A percentile compares a stretch with the other conserved stretches of the same genome.
These are phyloP conservation scores for Drosophila kohkoa DNA, from an alignment of 1,140 invertebrate genomes.

Conservation along the genomic window DNA sequence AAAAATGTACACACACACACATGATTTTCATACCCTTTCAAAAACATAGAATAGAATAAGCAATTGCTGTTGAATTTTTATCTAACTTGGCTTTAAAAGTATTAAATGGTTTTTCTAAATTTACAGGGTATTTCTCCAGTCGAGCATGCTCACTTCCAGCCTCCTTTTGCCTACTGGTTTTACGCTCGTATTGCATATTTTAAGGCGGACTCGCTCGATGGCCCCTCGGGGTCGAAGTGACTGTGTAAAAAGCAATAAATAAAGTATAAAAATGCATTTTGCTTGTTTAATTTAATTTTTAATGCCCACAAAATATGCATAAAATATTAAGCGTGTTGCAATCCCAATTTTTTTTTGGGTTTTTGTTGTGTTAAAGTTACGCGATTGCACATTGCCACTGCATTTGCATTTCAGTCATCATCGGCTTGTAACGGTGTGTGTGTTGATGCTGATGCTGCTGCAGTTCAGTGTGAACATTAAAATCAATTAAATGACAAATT, in stretches of 20 bases:
- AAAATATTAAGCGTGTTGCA: conserved; percentile 71
- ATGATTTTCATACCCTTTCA: conserved; percentile 7
- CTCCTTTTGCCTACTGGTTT: not conserved
- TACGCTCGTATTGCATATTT: conserved; percentile 62
- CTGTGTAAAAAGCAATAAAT: conserved; percentile 69
- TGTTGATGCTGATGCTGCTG: conserved; percentile 4
- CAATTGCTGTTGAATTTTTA: no score
- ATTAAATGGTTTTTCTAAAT: no score
- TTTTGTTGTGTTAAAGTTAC: conserved; percentile 21
- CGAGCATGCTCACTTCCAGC: no score
- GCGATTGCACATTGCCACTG: conserved; percentile 15
- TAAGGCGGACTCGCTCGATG: conserved; percentile 46
- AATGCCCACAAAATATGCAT: conserved; percentile 82
- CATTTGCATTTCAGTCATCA: conserved; percentile 64
- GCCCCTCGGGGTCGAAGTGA: conserved; percentile 34
- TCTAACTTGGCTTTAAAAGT: no score
- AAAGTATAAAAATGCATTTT: conserved; percentile 67
- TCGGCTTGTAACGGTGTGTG: conserved; percentile 10
- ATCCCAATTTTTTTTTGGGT: not conserved
- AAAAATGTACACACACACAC: not conserved
- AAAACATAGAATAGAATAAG: no score
- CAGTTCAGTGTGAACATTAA: conserved; percentile 69
- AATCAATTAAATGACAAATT: conserved; percentile 83
- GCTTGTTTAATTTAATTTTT: conserved; percentile 83
- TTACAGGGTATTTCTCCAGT: not conserved